Evolutionary conservation across 2,113 vertebrate species (phyloP).

Genomic region (Amphilophus citrinellus): DNA sequence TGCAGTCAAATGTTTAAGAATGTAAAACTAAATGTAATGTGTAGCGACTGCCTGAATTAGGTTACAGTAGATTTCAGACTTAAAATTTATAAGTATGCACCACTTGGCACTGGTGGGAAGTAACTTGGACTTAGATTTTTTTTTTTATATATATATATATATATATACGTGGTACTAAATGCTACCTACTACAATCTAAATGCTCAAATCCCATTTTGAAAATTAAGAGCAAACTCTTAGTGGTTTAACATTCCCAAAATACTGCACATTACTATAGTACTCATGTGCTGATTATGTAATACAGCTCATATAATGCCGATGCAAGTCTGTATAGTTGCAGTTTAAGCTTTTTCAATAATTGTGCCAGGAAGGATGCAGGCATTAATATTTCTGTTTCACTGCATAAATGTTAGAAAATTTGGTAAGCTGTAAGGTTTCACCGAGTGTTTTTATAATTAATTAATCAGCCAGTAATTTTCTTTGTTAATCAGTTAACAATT

Average conservation of each 20-base stretch:
- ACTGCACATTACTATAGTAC: neutral
- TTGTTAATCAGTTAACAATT: neutral
- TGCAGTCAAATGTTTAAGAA: neutral
- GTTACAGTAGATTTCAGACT: slow-evolving; percentile 12
- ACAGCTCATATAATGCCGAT: neutral
- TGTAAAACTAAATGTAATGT: neutral
- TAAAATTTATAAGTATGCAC: slow-evolving; percentile 22
- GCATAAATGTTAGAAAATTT: neutral
- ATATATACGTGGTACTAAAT: neutral
- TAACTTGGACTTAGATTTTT: slow-evolving; percentile 18
- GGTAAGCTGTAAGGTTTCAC: neutral
- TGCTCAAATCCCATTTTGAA: slow-evolving; percentile 34
- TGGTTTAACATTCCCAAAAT: slow-evolving; percentile 35
- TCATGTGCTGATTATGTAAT: slow-evolving; percentile 25
- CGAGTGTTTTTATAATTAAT: neutral
- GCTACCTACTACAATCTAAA: slow-evolving; percentile 13
- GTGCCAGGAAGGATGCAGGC: neutral
- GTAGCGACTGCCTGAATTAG: neutral
- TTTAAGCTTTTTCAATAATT: neutral
- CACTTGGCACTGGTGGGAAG: neutral
- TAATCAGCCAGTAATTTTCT: neutral
- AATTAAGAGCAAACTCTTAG: neutral
- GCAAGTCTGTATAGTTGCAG: neutral
- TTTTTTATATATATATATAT: neutral
- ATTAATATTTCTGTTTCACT: neutral